Evolutionary conservation across 1,140 invertebrate genomes (phyloP), one percentile per base, ranked within the genome.

Genomic region (Panagrolaimus sp.): DNA sequence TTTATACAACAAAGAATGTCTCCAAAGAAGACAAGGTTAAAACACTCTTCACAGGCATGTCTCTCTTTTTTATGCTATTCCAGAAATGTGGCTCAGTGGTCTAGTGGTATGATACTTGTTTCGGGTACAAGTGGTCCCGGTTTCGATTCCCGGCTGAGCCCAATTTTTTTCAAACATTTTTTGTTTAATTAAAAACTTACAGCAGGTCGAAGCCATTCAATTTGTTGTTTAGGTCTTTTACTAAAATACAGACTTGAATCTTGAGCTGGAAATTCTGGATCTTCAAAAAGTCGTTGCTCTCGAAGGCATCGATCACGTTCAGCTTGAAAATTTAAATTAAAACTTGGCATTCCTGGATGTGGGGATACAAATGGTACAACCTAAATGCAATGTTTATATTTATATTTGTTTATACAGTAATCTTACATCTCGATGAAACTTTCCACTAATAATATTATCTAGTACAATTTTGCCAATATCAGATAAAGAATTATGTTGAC

Each of bases 271-370:
- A 90, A 90, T 70, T 90, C 89, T 1, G 86, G 86, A 82, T 90
- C 90, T 75, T 89, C 89, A 80, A 88, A 90, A 14, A 90, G 83
- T 5, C 84, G 80, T 4, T 87, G 87, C 70, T 88, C 86, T 65
- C 77, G 70, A 24, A 89, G 66, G 68, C 78, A 80, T 47, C 64
- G 64, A 17, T 81, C 72, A n/a, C 79, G 65, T 45, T 76, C 73
- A 10, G 46, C 14, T 15, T 79, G 45, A 66, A 80, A 80, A 52
- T 75, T 78, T 73, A 69, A 88, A 86, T 79, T 91, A 90, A 78
- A 90, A 89, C 86, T 95, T 95, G 83, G 93, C 94, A 88, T 97
- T 93, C 83, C 91, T 89, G 88, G 96, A 96, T 81, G 97, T 88
- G 95, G 95, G 97, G 79, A 70, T 80, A 84, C 73, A 70, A 68